Evolutionary conservation across 2,888 invertebrate genomes (phyloP).

Genomic region (Formica aserva): DNA sequence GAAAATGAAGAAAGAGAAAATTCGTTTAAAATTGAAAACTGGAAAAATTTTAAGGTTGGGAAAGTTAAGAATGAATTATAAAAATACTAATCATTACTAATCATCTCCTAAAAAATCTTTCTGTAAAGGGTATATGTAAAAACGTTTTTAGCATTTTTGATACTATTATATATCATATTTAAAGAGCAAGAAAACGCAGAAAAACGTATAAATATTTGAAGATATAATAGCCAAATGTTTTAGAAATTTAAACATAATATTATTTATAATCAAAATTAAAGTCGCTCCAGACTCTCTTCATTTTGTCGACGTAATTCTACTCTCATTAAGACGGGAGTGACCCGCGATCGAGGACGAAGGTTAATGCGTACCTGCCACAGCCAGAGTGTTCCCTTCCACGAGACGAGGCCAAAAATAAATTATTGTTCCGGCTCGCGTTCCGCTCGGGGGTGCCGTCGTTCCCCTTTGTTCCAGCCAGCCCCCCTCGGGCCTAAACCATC

Average conservation of each 20-base stretch:
- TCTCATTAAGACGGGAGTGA: slow-evolving; percentile 29
- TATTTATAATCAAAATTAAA: background rate
- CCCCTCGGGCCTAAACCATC: slow-evolving; percentile 18
- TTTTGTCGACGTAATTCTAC: slow-evolving; percentile 16
- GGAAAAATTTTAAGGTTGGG: background rate
- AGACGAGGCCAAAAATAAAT: slow-evolving; percentile 72
- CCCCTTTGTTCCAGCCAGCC: slow-evolving; percentile 64
- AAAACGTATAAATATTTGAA: background rate
- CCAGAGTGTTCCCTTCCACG: slow-evolving; percentile 64
- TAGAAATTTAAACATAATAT: background rate
- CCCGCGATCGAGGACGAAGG: slow-evolving; percentile 16
- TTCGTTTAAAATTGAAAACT: background rate
- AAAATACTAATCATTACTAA: background rate
- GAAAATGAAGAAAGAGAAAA: background rate
- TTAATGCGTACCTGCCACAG: slow-evolving; percentile 70
- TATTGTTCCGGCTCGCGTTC: slow-evolving; percentile 72
- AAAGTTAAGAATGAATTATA: background rate
- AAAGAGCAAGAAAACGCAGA: background rate
- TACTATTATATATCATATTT: background rate
- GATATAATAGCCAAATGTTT: background rate
- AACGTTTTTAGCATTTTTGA: background rate
- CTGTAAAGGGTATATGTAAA: background rate
- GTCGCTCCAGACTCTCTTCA: background rate
- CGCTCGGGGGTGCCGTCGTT: slow-evolving; percentile 61
- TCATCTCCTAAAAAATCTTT: background rate